A percentile compares a stretch with the other conserved stretches of the same genome.
These are phyloP conservation scores for Aphidoletes aphidimyza DNA, from an alignment of 2,888 invertebrate species.

Conservation along the genomic window DNA sequence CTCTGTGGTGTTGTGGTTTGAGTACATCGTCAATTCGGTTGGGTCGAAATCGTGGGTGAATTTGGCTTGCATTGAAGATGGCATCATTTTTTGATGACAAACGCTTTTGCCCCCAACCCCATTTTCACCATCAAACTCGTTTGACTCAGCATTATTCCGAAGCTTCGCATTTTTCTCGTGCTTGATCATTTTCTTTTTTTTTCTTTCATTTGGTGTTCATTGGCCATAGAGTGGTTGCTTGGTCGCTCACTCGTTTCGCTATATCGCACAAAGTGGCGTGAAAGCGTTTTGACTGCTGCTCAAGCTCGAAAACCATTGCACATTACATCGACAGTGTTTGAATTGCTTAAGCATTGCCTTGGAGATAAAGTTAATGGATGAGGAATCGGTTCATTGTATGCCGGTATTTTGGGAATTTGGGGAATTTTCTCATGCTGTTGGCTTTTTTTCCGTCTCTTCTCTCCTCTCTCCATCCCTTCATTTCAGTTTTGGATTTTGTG, in stretches of 20 bases:
- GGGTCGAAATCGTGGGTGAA: neutral
- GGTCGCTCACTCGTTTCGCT: neutral
- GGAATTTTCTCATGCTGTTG: neutral
- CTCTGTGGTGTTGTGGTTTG: no score
- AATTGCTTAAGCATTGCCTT: constrained; percentile 12
- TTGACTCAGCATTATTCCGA: constrained; percentile 30
- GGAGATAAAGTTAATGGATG: constrained; percentile 31
- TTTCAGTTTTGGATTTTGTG: no score
- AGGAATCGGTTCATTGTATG: neutral
- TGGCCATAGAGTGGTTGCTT: no score
- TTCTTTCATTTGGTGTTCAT: no score
- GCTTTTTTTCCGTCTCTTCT: neutral
- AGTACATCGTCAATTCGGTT: no score
- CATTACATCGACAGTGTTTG: neutral
- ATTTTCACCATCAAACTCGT: neutral
- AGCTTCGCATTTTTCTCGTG: neutral
- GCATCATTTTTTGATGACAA: constrained; percentile 41
- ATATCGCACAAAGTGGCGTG: neutral
- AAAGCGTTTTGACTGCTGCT: neutral
- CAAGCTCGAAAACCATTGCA: no score
- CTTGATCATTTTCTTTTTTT: neutral
- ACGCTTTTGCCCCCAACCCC: no score
- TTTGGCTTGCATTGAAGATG: constrained; percentile 29
- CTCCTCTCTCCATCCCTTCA: neutral
- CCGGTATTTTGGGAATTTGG: neutral